Base-by-base conservation (phyloP, 2,797 vertebrate species). In the Eulemur mongoz region DNA sequence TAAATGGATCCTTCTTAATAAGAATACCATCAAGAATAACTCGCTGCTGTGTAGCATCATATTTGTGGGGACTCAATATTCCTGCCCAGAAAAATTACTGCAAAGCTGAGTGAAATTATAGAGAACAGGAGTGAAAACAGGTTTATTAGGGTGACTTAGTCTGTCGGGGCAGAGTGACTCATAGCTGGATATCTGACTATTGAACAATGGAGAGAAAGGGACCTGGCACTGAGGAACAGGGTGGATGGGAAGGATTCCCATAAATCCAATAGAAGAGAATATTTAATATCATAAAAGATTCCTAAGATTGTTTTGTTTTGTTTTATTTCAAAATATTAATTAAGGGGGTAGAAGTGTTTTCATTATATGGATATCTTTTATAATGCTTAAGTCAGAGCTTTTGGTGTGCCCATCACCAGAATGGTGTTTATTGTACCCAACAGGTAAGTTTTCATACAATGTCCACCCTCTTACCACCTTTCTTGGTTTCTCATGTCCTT, bases 81-180 rank as follows among this genome's bases (percentile, higher is more conserved):
- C 4, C 69, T 93, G 52, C 14, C n/a, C 23, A 27, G 48, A 87
- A 81, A 89, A 89, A 63, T 69, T 73, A 70, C 5, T 70, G 76
- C 70, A 90, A 93, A 89, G n/a, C 30, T 89, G 45, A 89, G 4
- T 27, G 15, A 93, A 88, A 89, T 89, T 81, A 79, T 43, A 23
- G 25, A 93, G 25, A 93, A 80, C 6, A 83, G 12, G 43, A 59
- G 0, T 59, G 35, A 91, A 38, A 0, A 82, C 9, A 84, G 38
- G 38, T 52, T 92, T 40, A 43, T 54, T 12, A 22, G 35, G 14
- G 22, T 80, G n/a, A 61, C 23, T 70, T 52, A 79, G 18, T 35
- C 30, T 10, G 48, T 4, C 8, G 35, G 84, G 43, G 45, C 22
- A 63, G 54, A 76, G 35, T 22, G 93, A 57, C 82, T n/a, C 50